These are phyloP conservation scores for Pipa parva DNA, from an alignment of 2,113 vertebrate genomes.

Conservation along the genomic window DNA sequence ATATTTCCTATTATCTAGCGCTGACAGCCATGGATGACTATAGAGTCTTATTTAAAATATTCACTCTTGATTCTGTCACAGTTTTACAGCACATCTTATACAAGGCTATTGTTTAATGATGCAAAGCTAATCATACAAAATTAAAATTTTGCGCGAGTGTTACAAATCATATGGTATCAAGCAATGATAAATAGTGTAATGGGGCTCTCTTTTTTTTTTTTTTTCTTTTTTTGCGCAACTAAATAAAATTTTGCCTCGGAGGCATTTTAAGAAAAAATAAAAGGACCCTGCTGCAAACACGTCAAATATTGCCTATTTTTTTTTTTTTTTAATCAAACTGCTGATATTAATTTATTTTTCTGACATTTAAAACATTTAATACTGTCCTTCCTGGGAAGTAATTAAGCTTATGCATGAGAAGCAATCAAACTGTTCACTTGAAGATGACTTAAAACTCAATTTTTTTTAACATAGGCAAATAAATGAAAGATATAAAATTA, in stretches of 20 bases:
- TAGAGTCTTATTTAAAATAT: conserved; percentile 81
- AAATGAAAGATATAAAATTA: conserved; percentile 88
- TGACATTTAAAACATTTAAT: conserved; percentile 85
- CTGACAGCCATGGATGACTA: conserved; percentile 74
- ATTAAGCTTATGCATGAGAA: conserved; percentile 82
- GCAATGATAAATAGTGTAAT: conserved; percentile 89
- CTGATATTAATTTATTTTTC: conserved; percentile 89
- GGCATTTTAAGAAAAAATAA: conserved; percentile 84
- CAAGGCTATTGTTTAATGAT: conserved; percentile 96
- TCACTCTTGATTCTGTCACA: conserved; percentile 84
- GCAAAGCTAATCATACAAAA: conserved; percentile 99
- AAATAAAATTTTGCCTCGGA: conserved; percentile 92
- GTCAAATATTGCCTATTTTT: conserved; percentile 81
- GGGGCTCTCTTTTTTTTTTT: conserved; percentile 71
- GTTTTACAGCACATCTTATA: conserved; percentile 77
- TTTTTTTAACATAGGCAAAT: conserved; percentile 88
- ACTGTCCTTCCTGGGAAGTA: conserved; percentile 78
- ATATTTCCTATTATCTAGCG: conserved; percentile 76
- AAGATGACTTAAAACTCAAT: conserved; percentile 79
- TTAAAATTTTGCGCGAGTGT: conserved; percentile 91
- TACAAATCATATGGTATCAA: conserved; percentile 90
- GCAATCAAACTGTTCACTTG: conserved; percentile 82
- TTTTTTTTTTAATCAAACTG: conserved; percentile 88
- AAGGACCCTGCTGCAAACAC: conserved; percentile 76
- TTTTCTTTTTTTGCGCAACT: conserved; percentile 79